These are phyloP conservation scores for Ips typographus DNA, from an alignment of 1,140 invertebrate genomes.

Conservation along the genomic window DNA sequence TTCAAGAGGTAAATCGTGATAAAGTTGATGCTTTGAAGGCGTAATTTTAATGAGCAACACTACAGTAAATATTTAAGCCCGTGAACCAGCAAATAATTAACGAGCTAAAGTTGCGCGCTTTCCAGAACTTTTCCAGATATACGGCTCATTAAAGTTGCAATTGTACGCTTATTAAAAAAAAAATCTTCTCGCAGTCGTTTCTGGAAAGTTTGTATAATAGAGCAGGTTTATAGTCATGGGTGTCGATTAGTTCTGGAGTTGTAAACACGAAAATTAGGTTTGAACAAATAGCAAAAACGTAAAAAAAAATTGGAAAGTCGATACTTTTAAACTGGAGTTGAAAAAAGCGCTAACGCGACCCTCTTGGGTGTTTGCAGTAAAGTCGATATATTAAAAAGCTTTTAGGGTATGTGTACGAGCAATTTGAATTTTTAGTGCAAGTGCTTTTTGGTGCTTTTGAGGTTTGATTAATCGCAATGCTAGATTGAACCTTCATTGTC, in stretches of 20 bases:
- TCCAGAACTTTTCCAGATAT: background rate
- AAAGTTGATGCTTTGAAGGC: constrained; percentile 1
- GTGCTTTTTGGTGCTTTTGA: background rate
- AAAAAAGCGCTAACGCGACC: constrained; percentile 6
- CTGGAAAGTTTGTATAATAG: background rate
- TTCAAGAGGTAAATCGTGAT: background rate
- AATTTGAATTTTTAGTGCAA: constrained; percentile 6
- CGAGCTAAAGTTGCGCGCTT: constrained; percentile 6
- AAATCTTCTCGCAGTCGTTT: background rate
- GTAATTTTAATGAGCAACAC: constrained; percentile 14
- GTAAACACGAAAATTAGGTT: background rate
- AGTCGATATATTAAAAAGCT: constrained; percentile 15
- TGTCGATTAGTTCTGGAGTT: background rate
- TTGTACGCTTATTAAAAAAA: background rate
- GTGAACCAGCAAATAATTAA: constrained; percentile 10
- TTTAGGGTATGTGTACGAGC: constrained; percentile 8
- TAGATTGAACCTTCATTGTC: too few relatives aligned
- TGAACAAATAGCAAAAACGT: too few relatives aligned
- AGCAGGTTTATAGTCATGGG: background rate
- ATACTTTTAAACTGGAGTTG: background rate
- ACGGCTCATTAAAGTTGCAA: background rate
- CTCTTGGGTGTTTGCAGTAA: background rate
- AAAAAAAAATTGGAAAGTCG: background rate
- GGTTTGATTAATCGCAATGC: too few relatives aligned
- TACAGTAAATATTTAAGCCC: constrained; percentile 10